Evolutionary conservation across 1,140 invertebrate species (phyloP).

Genomic region (Pseudachorutes palmiensis): DNA sequence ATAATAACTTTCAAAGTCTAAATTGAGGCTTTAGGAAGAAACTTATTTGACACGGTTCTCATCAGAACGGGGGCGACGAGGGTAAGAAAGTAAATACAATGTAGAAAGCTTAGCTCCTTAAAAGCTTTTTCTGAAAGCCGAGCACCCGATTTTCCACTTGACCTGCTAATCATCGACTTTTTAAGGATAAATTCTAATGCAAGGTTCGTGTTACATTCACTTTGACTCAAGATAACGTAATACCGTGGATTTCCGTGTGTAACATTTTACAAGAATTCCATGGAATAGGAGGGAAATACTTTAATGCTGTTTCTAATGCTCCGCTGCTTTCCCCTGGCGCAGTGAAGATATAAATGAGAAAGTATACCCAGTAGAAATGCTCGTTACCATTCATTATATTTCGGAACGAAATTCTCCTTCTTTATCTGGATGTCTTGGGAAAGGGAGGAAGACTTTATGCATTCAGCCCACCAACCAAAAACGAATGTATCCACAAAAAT

Average conservation of each 20-base stretch:
- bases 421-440: background rate
- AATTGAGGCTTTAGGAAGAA: background rate
- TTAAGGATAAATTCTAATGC: no score
- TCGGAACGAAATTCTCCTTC: background rate
- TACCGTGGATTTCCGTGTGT: no score
- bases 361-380: background rate
- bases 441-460: background rate
- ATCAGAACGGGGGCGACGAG: no score
- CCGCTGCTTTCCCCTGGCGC: no score
- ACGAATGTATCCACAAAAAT: background rate
- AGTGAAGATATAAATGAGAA: background rate
- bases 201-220: no score
- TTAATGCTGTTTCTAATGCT: background rate
- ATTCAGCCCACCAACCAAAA: background rate
- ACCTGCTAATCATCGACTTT: background rate
- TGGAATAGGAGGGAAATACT: background rate
- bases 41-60: background rate
- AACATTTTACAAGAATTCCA: no score
- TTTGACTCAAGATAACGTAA: no score
- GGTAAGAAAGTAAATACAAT: no score
- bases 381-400: background rate
- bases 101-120: background rate
- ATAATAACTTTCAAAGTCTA: no score
- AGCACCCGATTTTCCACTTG: background rate
- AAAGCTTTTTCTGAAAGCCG: background rate